phyloP scores from a whole-genome alignment of 1,140 invertebrate species.

The Conus betulinus region DNA sequence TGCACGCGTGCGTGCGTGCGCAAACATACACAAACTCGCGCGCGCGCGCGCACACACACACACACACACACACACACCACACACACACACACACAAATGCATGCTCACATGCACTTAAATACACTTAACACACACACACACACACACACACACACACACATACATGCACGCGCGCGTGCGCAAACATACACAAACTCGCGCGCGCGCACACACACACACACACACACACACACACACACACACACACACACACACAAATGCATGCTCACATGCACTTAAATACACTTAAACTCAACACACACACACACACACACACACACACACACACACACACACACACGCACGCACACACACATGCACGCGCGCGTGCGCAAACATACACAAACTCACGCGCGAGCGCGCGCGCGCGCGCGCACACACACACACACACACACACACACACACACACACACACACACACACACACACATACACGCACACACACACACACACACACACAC shows the following conservation, averaged over 20 bases:
- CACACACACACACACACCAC: conserved; percentile 18
- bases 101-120: background rate
- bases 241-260: background rate
- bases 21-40: background rate
- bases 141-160: conserved; percentile 24
- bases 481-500: background rate
- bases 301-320: conserved; percentile 10
- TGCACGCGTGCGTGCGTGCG: background rate
- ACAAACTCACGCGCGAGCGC: background rate
- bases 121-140: background rate
- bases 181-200: background rate
- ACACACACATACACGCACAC: background rate
- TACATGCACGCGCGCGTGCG: background rate
- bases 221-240: background rate
- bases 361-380: too few species aligned
- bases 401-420: conserved; percentile 7
- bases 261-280: too few species aligned
- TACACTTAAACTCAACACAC: background rate
- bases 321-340: background rate
- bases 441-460: background rate
- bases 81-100: conserved; percentile 2
- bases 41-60: background rate
- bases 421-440: conserved; percentile 2
- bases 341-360: background rate
- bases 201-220: background rate